Evolutionary conservation across 1,140 invertebrate species (phyloP).

Genomic region (Pseudomyrmex dendroicus): DNA sequence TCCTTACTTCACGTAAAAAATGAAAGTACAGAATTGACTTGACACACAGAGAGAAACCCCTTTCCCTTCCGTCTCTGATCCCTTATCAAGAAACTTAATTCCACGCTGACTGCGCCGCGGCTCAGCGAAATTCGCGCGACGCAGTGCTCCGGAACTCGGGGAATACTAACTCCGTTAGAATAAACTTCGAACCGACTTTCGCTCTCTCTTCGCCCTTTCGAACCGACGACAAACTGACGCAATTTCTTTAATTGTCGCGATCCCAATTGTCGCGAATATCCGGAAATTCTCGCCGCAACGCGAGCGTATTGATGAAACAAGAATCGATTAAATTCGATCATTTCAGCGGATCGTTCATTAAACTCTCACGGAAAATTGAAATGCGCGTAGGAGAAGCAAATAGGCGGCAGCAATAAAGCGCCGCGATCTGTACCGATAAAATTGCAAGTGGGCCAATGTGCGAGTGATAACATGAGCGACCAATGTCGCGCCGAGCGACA

Average conservation of each 20-base stretch:
- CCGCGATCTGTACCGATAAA: background rate
- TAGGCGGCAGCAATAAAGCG: too few species aligned
- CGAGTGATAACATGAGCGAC: constrained; percentile 1
- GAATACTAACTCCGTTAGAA: constrained; percentile 52
- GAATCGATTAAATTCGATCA: constrained; percentile 23
- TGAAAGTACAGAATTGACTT: constrained; percentile 41
- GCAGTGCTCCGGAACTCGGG: constrained; percentile 2
- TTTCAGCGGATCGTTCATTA: constrained; percentile 14
- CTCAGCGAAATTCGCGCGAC: constrained; percentile 16
- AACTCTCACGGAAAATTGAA: constrained; percentile 35
- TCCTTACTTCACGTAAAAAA: constrained; percentile 36
- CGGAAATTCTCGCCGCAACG: background rate
- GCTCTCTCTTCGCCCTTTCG: background rate
- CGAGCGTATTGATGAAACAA: background rate
- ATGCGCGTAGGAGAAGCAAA: background rate
- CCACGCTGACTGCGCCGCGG: constrained; percentile 5
- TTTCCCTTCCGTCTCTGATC: constrained; percentile 28
- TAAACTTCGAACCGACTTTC: constrained; percentile 32
- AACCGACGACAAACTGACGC: constrained; percentile 20
- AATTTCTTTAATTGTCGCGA: constrained; percentile 44
- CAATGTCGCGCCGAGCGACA: background rate
- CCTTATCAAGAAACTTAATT: constrained; percentile 58
- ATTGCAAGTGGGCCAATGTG: constrained; percentile 11
- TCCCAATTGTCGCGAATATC: constrained; percentile 24
- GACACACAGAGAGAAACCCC: constrained; percentile 14